Conservation (phyloP, 2,797 vertebrate genomes). For the Arrhamphus sclerolepis region DNA sequence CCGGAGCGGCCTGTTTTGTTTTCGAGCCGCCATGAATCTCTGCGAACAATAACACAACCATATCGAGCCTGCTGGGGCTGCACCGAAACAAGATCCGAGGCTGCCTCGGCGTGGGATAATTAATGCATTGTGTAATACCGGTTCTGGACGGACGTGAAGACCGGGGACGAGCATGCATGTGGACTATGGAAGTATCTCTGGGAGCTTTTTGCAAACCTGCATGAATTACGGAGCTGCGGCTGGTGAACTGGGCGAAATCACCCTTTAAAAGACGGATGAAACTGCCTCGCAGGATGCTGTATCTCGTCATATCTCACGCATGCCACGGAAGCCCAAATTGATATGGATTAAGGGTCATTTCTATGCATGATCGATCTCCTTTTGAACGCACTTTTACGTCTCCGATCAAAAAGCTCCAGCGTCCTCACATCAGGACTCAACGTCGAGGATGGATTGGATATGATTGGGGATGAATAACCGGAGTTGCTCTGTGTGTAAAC, state of each 20-base stretch:
- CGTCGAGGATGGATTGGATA: conserved; percentile 62
- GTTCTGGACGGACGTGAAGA: conserved; percentile 5
- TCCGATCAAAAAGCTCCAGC: conserved; percentile 2
- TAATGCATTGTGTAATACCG: conserved; percentile 30
- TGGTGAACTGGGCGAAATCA: conserved; percentile 22
- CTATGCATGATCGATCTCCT: conserved; percentile 22
- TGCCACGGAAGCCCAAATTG: conserved; percentile 30
- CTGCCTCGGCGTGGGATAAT: conserved; percentile 19
- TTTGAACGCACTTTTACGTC: neutral
- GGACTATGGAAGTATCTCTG: conserved; percentile 36
- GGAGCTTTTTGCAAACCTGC: conserved; percentile 26
- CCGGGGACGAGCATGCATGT: conserved; percentile 36
- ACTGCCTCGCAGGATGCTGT: conserved; percentile 61
- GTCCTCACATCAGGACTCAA: too few relatives aligned
- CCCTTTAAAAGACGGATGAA: conserved; percentile 25
- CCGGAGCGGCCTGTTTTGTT: conserved; percentile 80
- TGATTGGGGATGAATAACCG: conserved; percentile 52
- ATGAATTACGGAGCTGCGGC: conserved; percentile 44
- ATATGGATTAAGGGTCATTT: conserved; percentile 41
- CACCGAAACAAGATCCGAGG: conserved; percentile 22
- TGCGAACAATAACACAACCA: conserved; percentile 81
- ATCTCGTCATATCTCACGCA: conserved; percentile 33
- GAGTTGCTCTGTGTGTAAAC: conserved; percentile 32
- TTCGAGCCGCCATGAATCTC: conserved; percentile 76
- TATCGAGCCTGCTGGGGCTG: conserved; percentile 51